Percentiles rank a stretch among this genome's conserved stretches.
These are phyloP conservation scores for Oreochromis tanganicae DNA, from an alignment of 2,113 vertebrate genomes.

Conservation along the genomic window DNA sequence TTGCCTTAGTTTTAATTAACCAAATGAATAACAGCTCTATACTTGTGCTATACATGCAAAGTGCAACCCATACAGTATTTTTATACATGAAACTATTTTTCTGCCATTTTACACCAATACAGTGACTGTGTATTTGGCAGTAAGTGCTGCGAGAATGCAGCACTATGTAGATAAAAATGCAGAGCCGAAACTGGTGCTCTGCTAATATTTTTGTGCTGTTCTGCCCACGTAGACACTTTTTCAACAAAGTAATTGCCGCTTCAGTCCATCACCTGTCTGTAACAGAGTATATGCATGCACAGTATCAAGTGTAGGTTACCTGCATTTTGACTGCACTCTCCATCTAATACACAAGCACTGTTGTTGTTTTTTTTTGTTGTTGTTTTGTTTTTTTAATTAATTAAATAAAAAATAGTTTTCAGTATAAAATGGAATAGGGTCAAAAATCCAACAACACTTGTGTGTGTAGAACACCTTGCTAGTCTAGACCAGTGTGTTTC, in stretches of 20 bases:
- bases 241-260: not conserved
- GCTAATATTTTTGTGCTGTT: not conserved
- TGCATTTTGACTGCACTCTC: not conserved
- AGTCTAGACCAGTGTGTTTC: not conserved
- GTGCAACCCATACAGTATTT: not conserved
- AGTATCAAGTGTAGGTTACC: not conserved
- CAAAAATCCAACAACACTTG: not conserved
- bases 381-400: not conserved
- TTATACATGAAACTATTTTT: not conserved
- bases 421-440: not conserved
- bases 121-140: not conserved
- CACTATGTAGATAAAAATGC: not conserved
- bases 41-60: not conserved
- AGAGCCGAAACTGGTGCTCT: not conserved
- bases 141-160: not conserved
- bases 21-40: not conserved
- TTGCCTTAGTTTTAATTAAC: not conserved
- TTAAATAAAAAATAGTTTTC: not conserved
- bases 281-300: not conserved
- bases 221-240: not conserved
- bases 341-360: not conserved
- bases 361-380: no score
- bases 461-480: not conserved
- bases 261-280: not conserved
- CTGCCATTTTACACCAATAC: not conserved